phyloP scores from a whole-genome alignment of 2,113 vertebrate genomes.

The Toxotes chatareus region DNA sequence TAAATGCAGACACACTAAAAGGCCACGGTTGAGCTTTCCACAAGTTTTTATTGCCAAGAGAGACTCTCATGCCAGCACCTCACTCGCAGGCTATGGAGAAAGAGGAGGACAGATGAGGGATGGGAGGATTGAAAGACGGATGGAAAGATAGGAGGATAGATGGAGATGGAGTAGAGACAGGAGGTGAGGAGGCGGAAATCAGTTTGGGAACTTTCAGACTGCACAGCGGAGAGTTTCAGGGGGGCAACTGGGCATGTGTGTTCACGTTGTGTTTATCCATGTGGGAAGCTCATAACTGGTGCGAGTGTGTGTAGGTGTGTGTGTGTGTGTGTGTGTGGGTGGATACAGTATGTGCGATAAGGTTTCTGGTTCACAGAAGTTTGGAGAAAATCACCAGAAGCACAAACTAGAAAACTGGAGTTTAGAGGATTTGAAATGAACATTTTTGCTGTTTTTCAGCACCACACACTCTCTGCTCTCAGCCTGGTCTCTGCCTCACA shows the following conservation, averaged over 20 bases:
- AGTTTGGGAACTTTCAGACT: slow-evolving; percentile 76
- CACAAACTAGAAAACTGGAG: slow-evolving; percentile 54
- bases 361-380: slow-evolving; percentile 70
- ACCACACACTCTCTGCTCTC: slow-evolving; percentile 18
- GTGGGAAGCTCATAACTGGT: slow-evolving; percentile 67
- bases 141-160: slow-evolving; percentile 26
- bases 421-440: slow-evolving; percentile 40
- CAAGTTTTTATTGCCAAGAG: slow-evolving; percentile 9
- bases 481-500: slow-evolving; percentile 40
- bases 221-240: slow-evolving; percentile 69
- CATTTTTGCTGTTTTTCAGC: slow-evolving; percentile 20
- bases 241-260: slow-evolving; percentile 63
- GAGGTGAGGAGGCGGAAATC: slow-evolving; percentile 81
- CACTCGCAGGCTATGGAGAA: neutral
- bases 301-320: slow-evolving; percentile 38
- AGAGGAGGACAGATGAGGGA: slow-evolving; percentile 42
- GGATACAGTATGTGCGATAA: slow-evolving; percentile 63
- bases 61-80: slow-evolving; percentile 20
- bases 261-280: slow-evolving; percentile 51
- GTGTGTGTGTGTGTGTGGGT: slow-evolving; percentile 53
- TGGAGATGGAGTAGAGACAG: slow-evolving; percentile 68
- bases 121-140: slow-evolving; percentile 35
- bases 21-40: neutral
- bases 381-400: slow-evolving; percentile 65
- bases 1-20: neutral